These are phyloP conservation scores for Sorex maritimensis DNA, from an alignment of 2,797 vertebrate species.

Conservation along the genomic window DNA sequence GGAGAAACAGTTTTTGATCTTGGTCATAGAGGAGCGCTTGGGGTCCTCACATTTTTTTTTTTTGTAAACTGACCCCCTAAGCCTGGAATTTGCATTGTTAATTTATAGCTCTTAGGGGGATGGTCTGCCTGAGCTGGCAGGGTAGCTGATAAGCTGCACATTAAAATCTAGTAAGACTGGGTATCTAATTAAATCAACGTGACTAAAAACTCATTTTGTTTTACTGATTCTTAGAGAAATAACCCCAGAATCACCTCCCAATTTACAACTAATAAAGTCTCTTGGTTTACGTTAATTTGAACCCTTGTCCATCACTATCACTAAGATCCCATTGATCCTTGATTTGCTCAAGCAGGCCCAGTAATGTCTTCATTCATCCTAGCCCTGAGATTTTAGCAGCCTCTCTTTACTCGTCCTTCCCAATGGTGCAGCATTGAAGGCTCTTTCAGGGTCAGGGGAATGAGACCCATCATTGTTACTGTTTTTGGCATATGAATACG, in stretches of 20 bases:
- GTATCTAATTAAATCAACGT: conserved; percentile 86
- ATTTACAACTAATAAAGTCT: conserved; percentile 66
- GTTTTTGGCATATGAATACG: no score
- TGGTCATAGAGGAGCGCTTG: conserved; percentile 85
- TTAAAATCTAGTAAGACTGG: conserved; percentile 72
- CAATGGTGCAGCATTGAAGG: no score
- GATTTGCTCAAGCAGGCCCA: no score
- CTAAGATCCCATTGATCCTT: no score
- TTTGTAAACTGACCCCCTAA: conserved; percentile 85
- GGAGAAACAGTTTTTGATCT: conserved; percentile 74
- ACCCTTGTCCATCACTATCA: not conserved
- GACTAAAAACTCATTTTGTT: conserved; percentile 85
- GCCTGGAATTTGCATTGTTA: conserved; percentile 85
- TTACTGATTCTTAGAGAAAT: conserved; percentile 86
- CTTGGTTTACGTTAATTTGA: conserved; percentile 77
- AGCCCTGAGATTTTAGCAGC: no score
- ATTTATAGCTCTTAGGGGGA: conserved; percentile 88
- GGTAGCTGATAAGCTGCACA: conserved; percentile 86
- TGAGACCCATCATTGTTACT: no score
- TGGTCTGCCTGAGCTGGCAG: conserved; percentile 81
- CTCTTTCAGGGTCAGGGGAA: no score
- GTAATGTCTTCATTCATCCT: no score
- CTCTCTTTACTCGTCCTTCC: no score
- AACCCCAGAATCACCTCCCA: conserved; percentile 82
- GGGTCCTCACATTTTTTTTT: conserved; percentile 82